Evolutionary conservation across 2,113 vertebrate genomes (phyloP), one percentile per base, ranked within the genome.

Genomic region (Motacilla alba): DNA sequence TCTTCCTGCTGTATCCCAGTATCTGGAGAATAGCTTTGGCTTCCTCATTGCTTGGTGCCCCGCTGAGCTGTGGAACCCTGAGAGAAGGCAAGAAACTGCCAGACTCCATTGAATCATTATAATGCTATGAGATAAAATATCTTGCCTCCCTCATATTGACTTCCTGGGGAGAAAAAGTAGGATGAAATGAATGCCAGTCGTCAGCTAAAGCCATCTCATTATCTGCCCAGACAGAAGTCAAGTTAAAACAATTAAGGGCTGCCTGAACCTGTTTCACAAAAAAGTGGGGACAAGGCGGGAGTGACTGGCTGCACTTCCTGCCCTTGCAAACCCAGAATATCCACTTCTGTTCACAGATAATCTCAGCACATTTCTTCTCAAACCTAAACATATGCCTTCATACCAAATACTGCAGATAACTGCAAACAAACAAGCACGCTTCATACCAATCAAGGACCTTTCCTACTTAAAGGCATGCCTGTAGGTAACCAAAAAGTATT

Each of bases 51-150:
- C 74, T 37, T 87, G 62, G 64, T 87, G 69, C 62, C 89, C 87
- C 89, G 91, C 93, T 95, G 96, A 93, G 94, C 70, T 62, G 31
- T 79, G 60, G 89, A 87, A 92, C 81, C 52, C 73, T 76, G 44
- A 89, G 37, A 87, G 69, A 89, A 89, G 50, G 52, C 43, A 87
- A 59, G 69, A 64, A 94, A 79, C 74, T 82, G 41, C 60, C 67
- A 43, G 58, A 72, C 50, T 91, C 33, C 31, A 53, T 10, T 69
- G 70, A 89, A 70, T 93, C 74, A 84, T 78, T 84, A 18, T 52
- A 75, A 72, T 16, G 23, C 49, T 75, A 8, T 68, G 66, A 94
- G 58, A 68, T 30, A 64, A 72, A 87, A 10, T 82, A 60, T 79
- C 74, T 95, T 3, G 3, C 64, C 53, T 94, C 76, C 67, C 23